phyloP scores from a whole-genome alignment of 2,113 vertebrate species.

The Apodemus sylvaticus region DNA sequence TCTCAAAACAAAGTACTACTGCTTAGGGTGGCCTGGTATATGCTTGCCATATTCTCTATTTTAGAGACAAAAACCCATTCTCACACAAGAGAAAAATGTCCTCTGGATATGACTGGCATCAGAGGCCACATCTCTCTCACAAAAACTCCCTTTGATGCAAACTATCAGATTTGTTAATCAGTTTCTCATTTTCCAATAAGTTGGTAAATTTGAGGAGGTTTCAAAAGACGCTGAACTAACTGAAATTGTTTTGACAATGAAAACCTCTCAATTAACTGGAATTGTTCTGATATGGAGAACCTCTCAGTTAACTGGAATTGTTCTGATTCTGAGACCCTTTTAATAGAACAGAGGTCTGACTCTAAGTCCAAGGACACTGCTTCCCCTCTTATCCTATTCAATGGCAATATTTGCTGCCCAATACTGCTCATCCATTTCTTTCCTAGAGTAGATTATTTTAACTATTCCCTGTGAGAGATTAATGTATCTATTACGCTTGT shows the following conservation, averaged over 20 bases:
- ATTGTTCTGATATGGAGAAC: too few species aligned
- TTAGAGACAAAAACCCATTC: not conserved
- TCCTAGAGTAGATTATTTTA: constrained; percentile 16
- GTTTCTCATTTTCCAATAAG: not conserved
- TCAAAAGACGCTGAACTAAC: not conserved
- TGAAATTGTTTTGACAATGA: not conserved
- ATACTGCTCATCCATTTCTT: not conserved
- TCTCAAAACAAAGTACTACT: not conserved
- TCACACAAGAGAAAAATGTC: not conserved
- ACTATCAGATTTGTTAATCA: not conserved
- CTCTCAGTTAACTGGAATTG: not conserved
- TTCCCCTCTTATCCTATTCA: not conserved
- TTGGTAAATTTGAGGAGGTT: not conserved
- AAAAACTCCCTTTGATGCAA: not conserved
- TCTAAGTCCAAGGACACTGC: not conserved
- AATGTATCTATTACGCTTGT: not conserved
- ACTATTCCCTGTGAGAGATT: not conserved
- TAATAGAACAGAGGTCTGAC: not conserved
- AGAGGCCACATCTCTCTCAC: not conserved
- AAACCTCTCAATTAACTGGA: not conserved
- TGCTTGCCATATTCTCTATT: not conserved
- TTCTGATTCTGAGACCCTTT: not conserved
- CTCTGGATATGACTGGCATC: not conserved
- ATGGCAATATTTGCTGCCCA: not conserved
- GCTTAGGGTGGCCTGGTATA: not conserved